Evolutionary conservation across 2,888 invertebrate species (phyloP).

Genomic region (Notocelia uddmanniana): DNA sequence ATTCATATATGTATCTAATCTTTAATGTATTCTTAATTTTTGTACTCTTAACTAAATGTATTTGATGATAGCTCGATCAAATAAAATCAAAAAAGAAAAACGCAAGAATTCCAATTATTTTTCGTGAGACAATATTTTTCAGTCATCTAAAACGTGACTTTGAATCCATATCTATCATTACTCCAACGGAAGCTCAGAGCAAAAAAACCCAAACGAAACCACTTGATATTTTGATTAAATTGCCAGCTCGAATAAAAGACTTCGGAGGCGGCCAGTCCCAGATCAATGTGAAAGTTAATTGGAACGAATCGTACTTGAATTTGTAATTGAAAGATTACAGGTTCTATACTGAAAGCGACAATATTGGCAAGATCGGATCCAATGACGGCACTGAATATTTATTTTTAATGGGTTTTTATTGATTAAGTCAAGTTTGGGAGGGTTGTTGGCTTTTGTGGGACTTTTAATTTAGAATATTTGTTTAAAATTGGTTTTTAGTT

Average conservation of each 20-base stretch:
- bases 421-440: constrained; percentile 17
- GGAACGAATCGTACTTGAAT: constrained; percentile 76
- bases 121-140: neutral
- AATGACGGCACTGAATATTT: constrained; percentile 42
- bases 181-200: constrained; percentile 17
- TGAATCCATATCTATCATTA: constrained; percentile 33
- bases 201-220: constrained; percentile 37
- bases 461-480: constrained; percentile 11
- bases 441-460: neutral
- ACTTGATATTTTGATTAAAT: constrained; percentile 47
- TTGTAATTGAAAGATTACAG: constrained; percentile 77
- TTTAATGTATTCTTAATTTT: too few species aligned
- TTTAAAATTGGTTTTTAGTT: neutral
- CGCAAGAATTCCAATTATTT: constrained; percentile 4
- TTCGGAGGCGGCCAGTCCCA: constrained; percentile 56
- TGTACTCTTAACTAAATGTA: too few species aligned
- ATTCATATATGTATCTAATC: too few species aligned
- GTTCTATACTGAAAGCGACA: constrained; percentile 55
- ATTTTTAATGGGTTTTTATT: constrained; percentile 39
- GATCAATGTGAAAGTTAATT: constrained; percentile 77
- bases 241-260: constrained; percentile 40
- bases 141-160: constrained; percentile 24
- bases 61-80: neutral
- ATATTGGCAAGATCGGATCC: constrained; percentile 56
- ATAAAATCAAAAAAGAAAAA: neutral